Conservation (phyloP, 2,797 vertebrate species). For the Gallinago nigripennis region DNA sequence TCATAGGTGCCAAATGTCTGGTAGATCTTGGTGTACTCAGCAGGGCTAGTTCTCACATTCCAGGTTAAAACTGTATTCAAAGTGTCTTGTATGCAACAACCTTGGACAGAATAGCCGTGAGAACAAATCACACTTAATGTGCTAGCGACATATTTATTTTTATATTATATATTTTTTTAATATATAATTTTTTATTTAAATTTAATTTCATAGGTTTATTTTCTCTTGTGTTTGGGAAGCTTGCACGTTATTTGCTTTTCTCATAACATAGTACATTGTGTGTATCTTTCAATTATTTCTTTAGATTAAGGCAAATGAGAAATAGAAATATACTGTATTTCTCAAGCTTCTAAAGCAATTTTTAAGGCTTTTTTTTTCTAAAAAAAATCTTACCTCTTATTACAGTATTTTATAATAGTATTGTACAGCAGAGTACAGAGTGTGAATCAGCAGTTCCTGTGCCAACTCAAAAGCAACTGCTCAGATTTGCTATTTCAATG, state of each 20-base stretch:
- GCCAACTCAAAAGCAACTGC: not conserved
- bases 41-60: not conserved
- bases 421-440: not conserved
- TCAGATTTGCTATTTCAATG: not conserved
- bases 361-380: not conserved
- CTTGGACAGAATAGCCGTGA: not conserved
- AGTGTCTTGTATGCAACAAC: not conserved
- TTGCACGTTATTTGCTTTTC: not conserved
- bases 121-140: not conserved
- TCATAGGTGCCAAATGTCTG: not conserved
- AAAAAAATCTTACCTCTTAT: not conserved
- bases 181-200: too few relatives aligned
- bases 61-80: not conserved
- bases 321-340: not conserved
- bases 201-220: not conserved
- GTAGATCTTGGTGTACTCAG: not conserved
- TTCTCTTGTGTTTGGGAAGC: not conserved
- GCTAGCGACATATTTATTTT: not conserved
- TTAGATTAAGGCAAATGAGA: not conserved
- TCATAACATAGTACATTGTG: not conserved
- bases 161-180: too few relatives aligned
- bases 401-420: not conserved
- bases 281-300: not conserved
- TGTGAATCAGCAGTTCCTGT: not conserved
- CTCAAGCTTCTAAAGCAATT: not conserved